Evolutionary conservation across 2,888 invertebrate species (phyloP), one percentile per base, ranked within the genome.

Genomic region (Heptascelio sp.): DNA sequence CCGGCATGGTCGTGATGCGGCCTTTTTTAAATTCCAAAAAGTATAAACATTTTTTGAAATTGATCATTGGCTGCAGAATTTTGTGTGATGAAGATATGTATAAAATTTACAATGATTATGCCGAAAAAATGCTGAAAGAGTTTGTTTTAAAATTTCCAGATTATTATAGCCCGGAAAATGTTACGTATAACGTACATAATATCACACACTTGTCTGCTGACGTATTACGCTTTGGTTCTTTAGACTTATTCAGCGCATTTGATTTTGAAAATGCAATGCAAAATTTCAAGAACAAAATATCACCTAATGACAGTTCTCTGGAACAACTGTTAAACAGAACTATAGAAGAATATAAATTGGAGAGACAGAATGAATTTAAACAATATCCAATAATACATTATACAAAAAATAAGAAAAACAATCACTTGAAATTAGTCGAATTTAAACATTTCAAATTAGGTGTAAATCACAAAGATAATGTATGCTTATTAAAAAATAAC

Each of bases 101-200:
- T 40, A 15, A 53, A 34, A 40, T 68, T 25, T 46, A 77, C 17
- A 77, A 84, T 57, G 37, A 23, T 15, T 80, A 60, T 55, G 80
- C 84, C 9, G 59, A 76, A 64, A 51, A 62, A 40, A 49, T 77
- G 15, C 30, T 85, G 26, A 55, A 73, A 64, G 46, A 76, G 25
- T 87, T 80, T 46, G 82, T 84, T 26, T 25, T 30, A 11, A 73
- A 53, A 55, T 72, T 49, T 49, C 11, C 34, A 15, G n/a, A 70
- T 21, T 40, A 82, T 71, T 90, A 89, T 75, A 86, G 87, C 6
- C 25, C 26, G 11, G 34, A 83, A 25, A 84, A 80, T 60, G 46
- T 89, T 13, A 80, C 86, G 0, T 89, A 90, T 64, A 89, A 90
- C 80, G 77, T 89, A 13, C 90, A 91, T 73, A 73, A 76, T 37